Base-by-base conservation (phyloP, 2,797 vertebrate genomes). In the Micromesistius poutassou region DNA sequence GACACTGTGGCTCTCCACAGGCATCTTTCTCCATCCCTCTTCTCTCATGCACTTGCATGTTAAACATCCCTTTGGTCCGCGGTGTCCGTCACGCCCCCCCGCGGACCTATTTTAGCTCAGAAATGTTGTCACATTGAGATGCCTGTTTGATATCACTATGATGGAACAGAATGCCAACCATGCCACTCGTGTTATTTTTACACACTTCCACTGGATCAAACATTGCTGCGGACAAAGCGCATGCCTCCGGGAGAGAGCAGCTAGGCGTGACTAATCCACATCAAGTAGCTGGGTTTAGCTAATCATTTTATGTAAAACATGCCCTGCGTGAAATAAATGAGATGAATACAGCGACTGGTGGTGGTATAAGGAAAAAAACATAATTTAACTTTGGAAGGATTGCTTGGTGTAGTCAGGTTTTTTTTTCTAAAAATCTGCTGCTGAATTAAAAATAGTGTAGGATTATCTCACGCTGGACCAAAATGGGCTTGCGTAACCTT, bases 151-250 rank as follows among this genome's bases (percentile, higher is more conserved):
- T 90, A 85, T 88, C 85, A 85, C 81, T 84, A 70, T 82, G 85
- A 89, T 87, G 86, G 83, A 38, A 77, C 77, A 80, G 85, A 90
- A 90, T 89, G 86, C 81, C 7, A 81, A 82, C 76, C 25, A 89
- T 89, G 91, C 80, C 83, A 7, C 84, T 83, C 80, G 74, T 87
- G 86, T 89, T 94, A 92, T 93, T 93, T 94, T 92, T 92, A 90
- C 81, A 88, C 87, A 87, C 84, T 82, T 88, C 79, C 83, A 77
- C 80, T 76, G 82, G 80, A 85, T 89, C 82, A 76, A 86, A 83
- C 83, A 74, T 62, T 40, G 19, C 77, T 72, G 73, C 66, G 79
- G 78, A 80, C 81, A 84, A 83, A 78, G 70, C 35, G 66, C 81
- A 77, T 74, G 76, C 78, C 71, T 25, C 77, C 79, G 76, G 81